Conservation (phyloP, 2,797 vertebrate species). For the Distichodus sexfasciatus region DNA sequence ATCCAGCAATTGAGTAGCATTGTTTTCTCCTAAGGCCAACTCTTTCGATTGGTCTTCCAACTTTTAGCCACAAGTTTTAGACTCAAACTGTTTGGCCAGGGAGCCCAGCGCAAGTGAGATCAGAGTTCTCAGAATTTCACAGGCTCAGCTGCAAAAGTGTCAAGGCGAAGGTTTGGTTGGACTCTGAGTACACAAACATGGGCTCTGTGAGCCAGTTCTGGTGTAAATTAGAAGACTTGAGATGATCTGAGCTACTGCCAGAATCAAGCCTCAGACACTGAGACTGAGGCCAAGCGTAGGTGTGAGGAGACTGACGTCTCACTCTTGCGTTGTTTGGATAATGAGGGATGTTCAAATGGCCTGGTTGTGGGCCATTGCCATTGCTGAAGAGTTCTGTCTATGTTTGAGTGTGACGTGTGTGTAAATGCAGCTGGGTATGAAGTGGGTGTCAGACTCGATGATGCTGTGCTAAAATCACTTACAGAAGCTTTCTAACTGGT, state of each 20-base stretch:
- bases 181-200: not conserved
- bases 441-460: too few species aligned
- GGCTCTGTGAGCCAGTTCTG: not conserved
- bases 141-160: not conserved
- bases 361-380: constrained; percentile 9
- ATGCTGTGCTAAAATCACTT: too few species aligned
- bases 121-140: not conserved
- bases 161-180: not conserved
- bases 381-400: constrained; percentile 1
- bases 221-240: not conserved
- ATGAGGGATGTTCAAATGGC: constrained; percentile 19
- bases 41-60: not conserved
- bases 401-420: constrained; percentile 46
- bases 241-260: not conserved
- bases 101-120: too few species aligned
- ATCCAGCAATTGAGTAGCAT: not conserved
- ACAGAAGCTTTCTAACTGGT: too few species aligned
- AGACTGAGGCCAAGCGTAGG: not conserved
- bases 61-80: not conserved
- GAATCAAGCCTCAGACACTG: not conserved
- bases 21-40: not conserved
- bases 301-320: too few species aligned
- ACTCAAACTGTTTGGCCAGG: too few species aligned
- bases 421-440: too few species aligned
- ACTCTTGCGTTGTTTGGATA: constrained; percentile 34